Evolutionary conservation across 2,113 vertebrate species (phyloP), one percentile per base, ranked within the genome.

Genomic region (Fulmarus glacialis): DNA sequence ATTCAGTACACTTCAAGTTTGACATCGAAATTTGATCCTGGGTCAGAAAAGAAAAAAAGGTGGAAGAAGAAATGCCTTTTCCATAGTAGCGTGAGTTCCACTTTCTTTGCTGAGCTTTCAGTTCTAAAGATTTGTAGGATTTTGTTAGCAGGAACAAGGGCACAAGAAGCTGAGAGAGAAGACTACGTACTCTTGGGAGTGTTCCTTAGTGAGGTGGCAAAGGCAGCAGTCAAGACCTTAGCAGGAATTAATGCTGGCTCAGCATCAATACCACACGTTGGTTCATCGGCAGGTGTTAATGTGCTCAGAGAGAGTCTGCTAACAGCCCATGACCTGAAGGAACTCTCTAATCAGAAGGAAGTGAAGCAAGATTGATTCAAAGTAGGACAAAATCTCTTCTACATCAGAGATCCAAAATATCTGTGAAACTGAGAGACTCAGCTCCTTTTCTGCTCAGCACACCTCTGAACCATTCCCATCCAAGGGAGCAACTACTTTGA

Each of bases 251-350:
- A 2, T 75, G 91, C 93, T 94, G 95, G 78, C 91, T 96, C 93
- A 97, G 94, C 96, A 89, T 89, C 91, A 64, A 82, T 95, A 45
- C 43, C 0, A 11, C 70, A 85, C 77, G 60, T 87, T 58, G 97
- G 89, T 89, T 97, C 90, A 96, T 84, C 87, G 95, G 97, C 82
- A 97, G 92, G 95, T 97, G 96, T 74, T 96, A 97, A 97, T 95
- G 96, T 22, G 89, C 91, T 85, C 94, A 91, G 83, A 87, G 82
- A 89, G 80, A 89, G 56, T 14, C 96, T 72, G 94, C 91, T 92
- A 94, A 87, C 73, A 91, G 95, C 70, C 81, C 81, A 26, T 74
- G 95, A 95, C 89, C 95, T 94, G 89, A 29, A 95, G 93, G 73
- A 95, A 87, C 81, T 87, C 71, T 86, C 77, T 56, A 32, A 89